Evolutionary conservation across 1,140 invertebrate species (phyloP).

Genomic region (Drosophila grimshawi): DNA sequence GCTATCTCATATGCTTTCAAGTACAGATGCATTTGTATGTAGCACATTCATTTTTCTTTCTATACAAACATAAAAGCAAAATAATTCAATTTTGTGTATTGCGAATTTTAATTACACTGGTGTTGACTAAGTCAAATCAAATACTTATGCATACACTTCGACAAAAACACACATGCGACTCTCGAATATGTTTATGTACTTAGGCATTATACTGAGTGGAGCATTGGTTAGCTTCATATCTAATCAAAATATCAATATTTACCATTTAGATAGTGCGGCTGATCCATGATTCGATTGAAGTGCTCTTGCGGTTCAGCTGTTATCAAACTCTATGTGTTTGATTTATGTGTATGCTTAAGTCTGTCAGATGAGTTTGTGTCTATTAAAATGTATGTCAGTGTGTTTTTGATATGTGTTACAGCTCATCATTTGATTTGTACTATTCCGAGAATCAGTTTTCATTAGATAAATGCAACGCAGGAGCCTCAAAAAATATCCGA

Average conservation of each 20-base stretch:
- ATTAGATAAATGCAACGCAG: slow-evolving; percentile 31
- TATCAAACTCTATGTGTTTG: slow-evolving; percentile 74
- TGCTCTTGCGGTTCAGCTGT: slow-evolving; percentile 32
- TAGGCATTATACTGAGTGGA: slow-evolving; percentile 29
- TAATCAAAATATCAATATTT: slow-evolving; percentile 77
- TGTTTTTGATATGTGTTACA: slow-evolving; percentile 4
- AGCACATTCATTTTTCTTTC: slow-evolving; percentile 5
- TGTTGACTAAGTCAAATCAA: slow-evolving; percentile 21
- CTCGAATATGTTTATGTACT: background rate
- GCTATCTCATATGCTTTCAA: slow-evolving; percentile 18
- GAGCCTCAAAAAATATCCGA: background rate
- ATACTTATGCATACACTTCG: slow-evolving; percentile 12
- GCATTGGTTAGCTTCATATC: slow-evolving; percentile 52
- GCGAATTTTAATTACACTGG: slow-evolving; percentile 59
- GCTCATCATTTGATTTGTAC: slow-evolving; percentile 45
- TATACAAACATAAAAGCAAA: slow-evolving; percentile 56
- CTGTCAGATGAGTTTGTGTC: slow-evolving; percentile 12
- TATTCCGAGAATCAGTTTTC: slow-evolving; percentile 36
- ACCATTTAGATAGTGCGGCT: slow-evolving; percentile 23
- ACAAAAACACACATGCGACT: background rate
- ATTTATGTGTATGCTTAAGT: slow-evolving; percentile 45
- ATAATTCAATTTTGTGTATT: slow-evolving; percentile 61
- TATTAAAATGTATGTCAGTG: background rate
- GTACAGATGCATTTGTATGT: background rate
- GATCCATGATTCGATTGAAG: slow-evolving; percentile 50